These are phyloP conservation scores for Furcifer pardalis DNA, from an alignment of 2,797 vertebrate genomes.

Conservation along the genomic window DNA sequence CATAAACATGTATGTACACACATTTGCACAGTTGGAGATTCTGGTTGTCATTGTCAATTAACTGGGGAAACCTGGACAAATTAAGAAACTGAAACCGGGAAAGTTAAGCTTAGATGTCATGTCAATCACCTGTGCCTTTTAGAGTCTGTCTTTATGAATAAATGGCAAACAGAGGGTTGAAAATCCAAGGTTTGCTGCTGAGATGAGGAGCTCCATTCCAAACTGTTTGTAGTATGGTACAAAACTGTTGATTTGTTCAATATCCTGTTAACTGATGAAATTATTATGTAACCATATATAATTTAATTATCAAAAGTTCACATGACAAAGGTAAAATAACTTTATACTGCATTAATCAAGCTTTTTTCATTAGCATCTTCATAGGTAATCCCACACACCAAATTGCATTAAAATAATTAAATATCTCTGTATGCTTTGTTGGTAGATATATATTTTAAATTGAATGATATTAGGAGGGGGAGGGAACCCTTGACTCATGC, in stretches of 20 bases:
- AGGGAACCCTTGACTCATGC: slow-evolving; percentile 40
- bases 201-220: background rate
- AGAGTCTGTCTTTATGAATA: background rate
- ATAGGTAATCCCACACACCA: slow-evolving; percentile 5
- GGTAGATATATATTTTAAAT: background rate
- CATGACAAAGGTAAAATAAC: background rate
- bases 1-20: background rate
- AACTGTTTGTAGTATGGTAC: background rate
- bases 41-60: too few species aligned
- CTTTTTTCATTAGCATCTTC: slow-evolving; percentile 12
- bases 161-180: background rate
- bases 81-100: background rate
- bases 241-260: background rate
- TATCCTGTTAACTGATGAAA: background rate
- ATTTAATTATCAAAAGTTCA: background rate
- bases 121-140: background rate
- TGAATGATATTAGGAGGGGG: slow-evolving; percentile 37
- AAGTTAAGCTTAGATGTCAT: background rate
- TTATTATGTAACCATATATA: background rate
- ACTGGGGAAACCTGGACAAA: background rate
- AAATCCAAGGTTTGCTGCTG: background rate
- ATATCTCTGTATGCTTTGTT: slow-evolving; percentile 17
- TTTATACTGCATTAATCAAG: background rate
- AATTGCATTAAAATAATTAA: slow-evolving; percentile 41
- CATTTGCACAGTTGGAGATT: background rate